Conservation (phyloP, 2,888 invertebrate species). For the Hirtodrosophila histrioides region DNA sequence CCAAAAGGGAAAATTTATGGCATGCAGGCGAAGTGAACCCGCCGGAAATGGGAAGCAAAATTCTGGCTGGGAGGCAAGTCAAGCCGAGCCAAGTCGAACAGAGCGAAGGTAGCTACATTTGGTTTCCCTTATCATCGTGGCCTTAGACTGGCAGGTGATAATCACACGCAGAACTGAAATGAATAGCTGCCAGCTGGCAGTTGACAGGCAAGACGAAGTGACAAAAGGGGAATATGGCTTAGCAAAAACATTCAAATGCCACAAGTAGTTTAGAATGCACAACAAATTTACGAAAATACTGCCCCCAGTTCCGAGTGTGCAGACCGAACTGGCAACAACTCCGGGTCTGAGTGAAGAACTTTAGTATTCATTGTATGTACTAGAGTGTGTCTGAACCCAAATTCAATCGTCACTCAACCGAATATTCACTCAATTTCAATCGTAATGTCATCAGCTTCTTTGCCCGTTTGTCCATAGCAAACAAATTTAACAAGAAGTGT, state of each 20-base stretch:
- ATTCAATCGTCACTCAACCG: conserved; percentile 32
- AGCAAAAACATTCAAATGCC: conserved; percentile 25
- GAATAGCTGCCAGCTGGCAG: conserved; percentile 29
- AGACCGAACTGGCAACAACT: conserved; percentile 1
- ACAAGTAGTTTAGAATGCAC: conserved; percentile 43
- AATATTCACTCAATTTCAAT: conserved; percentile 50
- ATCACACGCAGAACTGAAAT: conserved; percentile 53
- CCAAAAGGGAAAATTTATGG: conserved; percentile 69
- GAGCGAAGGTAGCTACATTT: conserved; percentile 8
- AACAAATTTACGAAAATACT: conserved; percentile 25
- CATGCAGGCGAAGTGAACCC: conserved; percentile 63
- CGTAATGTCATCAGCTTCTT: conserved; percentile 32
- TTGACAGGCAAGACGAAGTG: conserved; percentile 15
- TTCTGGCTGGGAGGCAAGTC: conserved; percentile 26
- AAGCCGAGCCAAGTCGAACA: background rate
- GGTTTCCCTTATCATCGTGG: conserved; percentile 31
- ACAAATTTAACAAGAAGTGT: conserved; percentile 8
- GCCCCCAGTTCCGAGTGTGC: conserved; percentile 9
- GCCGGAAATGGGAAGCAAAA: conserved; percentile 69
- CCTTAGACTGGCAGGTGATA: conserved; percentile 69
- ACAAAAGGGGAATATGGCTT: conserved; percentile 15
- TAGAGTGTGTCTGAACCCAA: conserved; percentile 13
- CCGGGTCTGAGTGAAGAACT: too few species aligned
- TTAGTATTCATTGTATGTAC: conserved; percentile 2
- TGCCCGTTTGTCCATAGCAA: conserved; percentile 16